Base-by-base conservation (phyloP, 2,113 vertebrate genomes). In the Cygnus buccinator region DNA sequence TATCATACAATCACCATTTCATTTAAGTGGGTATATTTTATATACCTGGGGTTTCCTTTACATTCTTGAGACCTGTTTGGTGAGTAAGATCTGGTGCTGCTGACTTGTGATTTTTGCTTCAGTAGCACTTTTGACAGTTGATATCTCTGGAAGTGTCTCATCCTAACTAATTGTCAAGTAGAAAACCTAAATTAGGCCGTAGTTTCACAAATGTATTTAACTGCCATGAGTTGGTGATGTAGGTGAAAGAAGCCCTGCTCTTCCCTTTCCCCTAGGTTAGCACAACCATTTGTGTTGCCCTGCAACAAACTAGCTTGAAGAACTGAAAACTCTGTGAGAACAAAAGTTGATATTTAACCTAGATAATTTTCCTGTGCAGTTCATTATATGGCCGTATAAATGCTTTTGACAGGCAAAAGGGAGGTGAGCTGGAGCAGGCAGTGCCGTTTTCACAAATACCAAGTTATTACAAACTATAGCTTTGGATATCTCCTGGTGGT, bases 121-220 rank as follows among this genome's bases (percentile, higher is more conserved):
- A 87, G 71, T 91, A 93, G 44, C 89, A 63, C n/a, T 91, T 87
- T 59, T 91, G 81, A 95, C 67, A 96, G 78, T 74, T 96, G 89
- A 62, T 28, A 55, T 76, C 63, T 93, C 71, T 90, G 66, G 35
- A 86, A 86, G 26, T 46, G 52, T 74, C 41, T 87, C 35, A 74
- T 79, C n/a, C 59, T 90, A 66, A 59, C 82, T 93, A 90, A 94
- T 79, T 91, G 75, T 59, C 75, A 82, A 91, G 55, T 41, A 74
- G 59, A 62, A 90, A 44, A 31, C 76, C 86, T 90, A 93, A 94
- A 93, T 92, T 88, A 80, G 90, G 72, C 67, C 55, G 33, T 3
- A 31, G 35, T 88, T 93, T 80, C 59, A 37, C 63, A 92, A 62
- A 76, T n/a, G 55, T 70, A 72, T 86, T 79, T 92, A 80, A 74